A percentile compares a stretch with the other conserved stretches of the same genome.
phyloP scores from a whole-genome alignment of 2,888 invertebrate species.

The Philereme transversata region DNA sequence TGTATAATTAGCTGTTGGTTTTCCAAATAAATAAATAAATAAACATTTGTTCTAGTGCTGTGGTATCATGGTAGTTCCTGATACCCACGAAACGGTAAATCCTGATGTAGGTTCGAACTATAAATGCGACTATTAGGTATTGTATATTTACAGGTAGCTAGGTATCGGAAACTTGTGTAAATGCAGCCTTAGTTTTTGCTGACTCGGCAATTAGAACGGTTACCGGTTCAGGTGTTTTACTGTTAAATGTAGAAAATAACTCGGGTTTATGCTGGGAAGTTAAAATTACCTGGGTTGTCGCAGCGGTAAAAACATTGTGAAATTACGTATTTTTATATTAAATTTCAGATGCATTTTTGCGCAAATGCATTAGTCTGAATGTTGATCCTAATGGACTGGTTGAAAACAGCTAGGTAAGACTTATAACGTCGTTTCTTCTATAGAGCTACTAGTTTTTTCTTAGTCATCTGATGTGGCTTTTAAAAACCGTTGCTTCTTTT shows the following conservation, averaged over 20 bases:
- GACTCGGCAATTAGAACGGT: constrained; percentile 39
- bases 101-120: too few relatives aligned
- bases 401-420: too few relatives aligned
- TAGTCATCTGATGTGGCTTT: too few relatives aligned
- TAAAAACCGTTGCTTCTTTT: too few relatives aligned
- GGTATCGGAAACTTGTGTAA: constrained; percentile 1
- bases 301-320: constrained; percentile 20
- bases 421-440: too few relatives aligned
- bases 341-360: constrained; percentile 3
- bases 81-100: too few relatives aligned
- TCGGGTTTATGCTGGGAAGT: constrained; percentile 24
- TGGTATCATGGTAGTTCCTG: too few relatives aligned
- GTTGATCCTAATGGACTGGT: too few relatives aligned
- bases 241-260: constrained; percentile 32
- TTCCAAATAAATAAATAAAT: too few relatives aligned
- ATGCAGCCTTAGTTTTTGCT: constrained; percentile 37
- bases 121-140: background rate
- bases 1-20: too few relatives aligned
- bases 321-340: constrained; percentile 1
- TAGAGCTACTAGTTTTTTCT: too few relatives aligned
- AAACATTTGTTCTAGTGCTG: too few relatives aligned
- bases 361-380: constrained; percentile 4
- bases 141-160: background rate
- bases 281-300: constrained; percentile 27
- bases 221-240: constrained; percentile 34